Evolutionary conservation across 2,113 vertebrate species (phyloP).

Genomic region (Corapipo altera): DNA sequence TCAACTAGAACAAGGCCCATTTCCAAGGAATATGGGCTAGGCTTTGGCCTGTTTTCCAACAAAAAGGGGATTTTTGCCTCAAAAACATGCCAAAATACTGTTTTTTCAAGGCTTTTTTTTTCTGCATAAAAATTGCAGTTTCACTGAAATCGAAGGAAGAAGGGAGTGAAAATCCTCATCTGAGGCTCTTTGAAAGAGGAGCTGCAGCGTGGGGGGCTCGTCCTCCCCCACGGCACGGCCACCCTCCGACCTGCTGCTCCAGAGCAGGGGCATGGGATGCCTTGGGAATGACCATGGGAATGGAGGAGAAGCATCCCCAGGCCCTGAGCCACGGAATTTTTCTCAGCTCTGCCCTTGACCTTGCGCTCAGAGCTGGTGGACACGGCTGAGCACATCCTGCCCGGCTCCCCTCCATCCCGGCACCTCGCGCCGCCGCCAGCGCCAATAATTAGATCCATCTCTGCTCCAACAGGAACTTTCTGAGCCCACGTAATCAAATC

Average conservation of each 20-base stretch:
- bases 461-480: conserved; percentile 26
- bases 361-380: rapidly evolving
- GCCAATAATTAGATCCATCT: not conserved
- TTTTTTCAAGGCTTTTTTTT: not conserved
- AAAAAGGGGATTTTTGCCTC: conserved; percentile 15
- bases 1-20: conserved; percentile 2
- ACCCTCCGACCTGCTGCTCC: rapidly evolving
- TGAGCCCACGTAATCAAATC: conserved; percentile 36
- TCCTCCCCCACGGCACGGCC: not conserved
- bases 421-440: not conserved
- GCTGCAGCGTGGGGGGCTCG: rapidly evolving
- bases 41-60: conserved; percentile 25
- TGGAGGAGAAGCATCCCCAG: rapidly evolving
- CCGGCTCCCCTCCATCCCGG: rapidly evolving
- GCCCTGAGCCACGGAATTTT: rapidly evolving
- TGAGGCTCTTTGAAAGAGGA: not conserved
- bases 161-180: not conserved
- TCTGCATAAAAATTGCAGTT: not conserved
- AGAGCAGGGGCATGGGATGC: rapidly evolving
- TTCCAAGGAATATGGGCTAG: conserved; percentile 27
- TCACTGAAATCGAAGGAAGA: not conserved
- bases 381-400: rapidly evolving
- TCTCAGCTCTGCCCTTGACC: not conserved
- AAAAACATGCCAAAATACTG: not conserved
- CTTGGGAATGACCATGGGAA: not conserved